Conservation (phyloP, 1,140 invertebrate species). For the Lordiphosa clarofinis region DNA sequence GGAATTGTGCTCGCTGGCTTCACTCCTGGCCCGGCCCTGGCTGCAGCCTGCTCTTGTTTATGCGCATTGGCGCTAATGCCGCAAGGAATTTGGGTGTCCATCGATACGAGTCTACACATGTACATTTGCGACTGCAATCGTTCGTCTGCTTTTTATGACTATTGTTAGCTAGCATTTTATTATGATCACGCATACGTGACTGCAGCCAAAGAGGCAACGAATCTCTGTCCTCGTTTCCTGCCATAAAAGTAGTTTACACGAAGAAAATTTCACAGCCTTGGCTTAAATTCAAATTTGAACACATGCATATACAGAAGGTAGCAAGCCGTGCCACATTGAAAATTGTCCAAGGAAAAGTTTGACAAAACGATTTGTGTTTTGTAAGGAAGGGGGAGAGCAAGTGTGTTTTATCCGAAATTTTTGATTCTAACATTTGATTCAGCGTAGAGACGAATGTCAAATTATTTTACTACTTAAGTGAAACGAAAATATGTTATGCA, state of each 20-base stretch:
- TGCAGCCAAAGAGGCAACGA: constrained; percentile 29
- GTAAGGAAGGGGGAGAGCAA: too few relatives aligned
- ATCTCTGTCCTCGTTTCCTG: constrained; percentile 4
- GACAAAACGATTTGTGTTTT: too few relatives aligned
- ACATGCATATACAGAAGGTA: neutral
- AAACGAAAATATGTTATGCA: too few relatives aligned
- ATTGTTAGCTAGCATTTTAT: constrained; percentile 44
- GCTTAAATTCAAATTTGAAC: constrained; percentile 31
- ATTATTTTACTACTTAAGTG: too few relatives aligned
- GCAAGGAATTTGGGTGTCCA: constrained; percentile 15
- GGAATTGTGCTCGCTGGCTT: constrained; percentile 58
- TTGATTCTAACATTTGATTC: too few relatives aligned
- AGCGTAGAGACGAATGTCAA: too few relatives aligned
- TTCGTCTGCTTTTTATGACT: constrained; percentile 42
- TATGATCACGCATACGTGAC: constrained; percentile 47
- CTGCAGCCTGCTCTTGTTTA: constrained; percentile 50
- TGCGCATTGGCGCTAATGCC: constrained; percentile 61
- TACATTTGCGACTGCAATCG: constrained; percentile 14
- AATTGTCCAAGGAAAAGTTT: too few relatives aligned
- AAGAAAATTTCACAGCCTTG: constrained; percentile 1
- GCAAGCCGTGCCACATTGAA: too few relatives aligned
- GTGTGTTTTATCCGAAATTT: too few relatives aligned
- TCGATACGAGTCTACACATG: constrained; percentile 2
- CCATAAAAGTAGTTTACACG: constrained; percentile 22
- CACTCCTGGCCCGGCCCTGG: constrained; percentile 20